Base-by-base conservation (phyloP, 1,140 invertebrate species). In the Mamestra configurata region DNA sequence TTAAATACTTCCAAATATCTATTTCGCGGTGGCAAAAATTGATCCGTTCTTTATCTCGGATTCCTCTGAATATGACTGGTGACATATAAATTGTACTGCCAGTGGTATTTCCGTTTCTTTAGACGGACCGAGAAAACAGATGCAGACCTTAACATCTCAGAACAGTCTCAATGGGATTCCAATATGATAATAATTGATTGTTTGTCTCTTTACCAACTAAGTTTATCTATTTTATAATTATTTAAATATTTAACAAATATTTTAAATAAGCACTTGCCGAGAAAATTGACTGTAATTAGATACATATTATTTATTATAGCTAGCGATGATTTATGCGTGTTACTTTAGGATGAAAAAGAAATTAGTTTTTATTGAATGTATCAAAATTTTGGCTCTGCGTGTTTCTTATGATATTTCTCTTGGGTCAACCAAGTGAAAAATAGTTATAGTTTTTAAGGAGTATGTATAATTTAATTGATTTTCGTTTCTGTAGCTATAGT, bases 401-500 rank as follows among this genome's bases (percentile, higher is more conserved):
- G 11, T 18, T 20, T 61, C 59, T 61, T 61, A 61, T 61, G 59
- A 61, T 27, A 68, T 46, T 37, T 66, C 61, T 24, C n/a, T 66
- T 22, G 61, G 61, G 6, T 10, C 18, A n/a, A 24, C 18, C 61
- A 20, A 66, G 18, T 4, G 37, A 35, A 43, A n/a, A 43, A 43
- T 66, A 66, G 11, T 43, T 1, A 46, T 46, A 46, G 43, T 46
- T 46, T 31, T 46, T 15, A 46, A 15, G 43, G 11, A 15, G 2
- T 46, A 15, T 46, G 2, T 46, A 15, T 46, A 13, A 46, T 46
- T 46, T 46, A 46, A 13, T 46, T 40, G 22, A 53, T 35, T 35
- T 35, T 8, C 37, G n/a, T n/a, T 7, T 35, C 3, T 18, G 15
- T 66, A 40, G 31, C 3, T 40, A 18, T 66, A 66, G 18, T 20